Evolutionary conservation across 2,888 invertebrate species (phyloP), one percentile per base, ranked within the genome.

Genomic region (Agrotis exclamationis): DNA sequence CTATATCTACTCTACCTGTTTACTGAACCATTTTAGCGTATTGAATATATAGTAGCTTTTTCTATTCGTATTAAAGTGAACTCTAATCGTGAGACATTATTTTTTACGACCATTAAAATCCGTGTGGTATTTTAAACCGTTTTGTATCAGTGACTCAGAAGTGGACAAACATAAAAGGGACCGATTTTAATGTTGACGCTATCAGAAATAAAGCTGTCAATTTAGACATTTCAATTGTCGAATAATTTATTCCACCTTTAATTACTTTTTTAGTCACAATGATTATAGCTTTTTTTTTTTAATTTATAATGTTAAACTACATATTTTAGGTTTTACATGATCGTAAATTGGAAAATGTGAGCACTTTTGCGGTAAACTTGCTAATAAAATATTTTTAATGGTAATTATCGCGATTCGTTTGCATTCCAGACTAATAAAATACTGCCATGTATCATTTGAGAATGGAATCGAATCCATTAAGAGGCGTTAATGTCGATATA

Each of bases 401-500:
- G 45, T 57, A 69, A 77, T 72, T 75, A 65, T 50, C 47, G n/a
- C 24, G 1, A 69, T 67, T 53, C 24, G 39, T 69, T 66, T 58
- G 69, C 63, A 71, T 66, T 64, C 60, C 66, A 63, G 64, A 74
- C 50, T 70, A 81, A 79, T 79, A 83, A 83, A 80, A 77, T 77
- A 54, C 62, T 9, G 16, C 51, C 63, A 72, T 78, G 66, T 79
- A 70, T 84, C 74, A 85, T 84, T 83, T 66, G 66, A 78, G 73
- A 84, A 87, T 85, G 85, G 85, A 88, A 89, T 84, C 85, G 87
- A 87, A 91, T 90, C 85, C 88, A 89, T 89, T 86, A 80, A 87
- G 86, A 89, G 88, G 91, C 88, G 92, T 88, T 91, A 92, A 93
- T 92, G 88, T 89, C 79, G 70, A 82, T 87, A 90, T 92, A 93